phyloP scores from a whole-genome alignment of 2,113 vertebrate species.

The Gambusia holbrooki region DNA sequence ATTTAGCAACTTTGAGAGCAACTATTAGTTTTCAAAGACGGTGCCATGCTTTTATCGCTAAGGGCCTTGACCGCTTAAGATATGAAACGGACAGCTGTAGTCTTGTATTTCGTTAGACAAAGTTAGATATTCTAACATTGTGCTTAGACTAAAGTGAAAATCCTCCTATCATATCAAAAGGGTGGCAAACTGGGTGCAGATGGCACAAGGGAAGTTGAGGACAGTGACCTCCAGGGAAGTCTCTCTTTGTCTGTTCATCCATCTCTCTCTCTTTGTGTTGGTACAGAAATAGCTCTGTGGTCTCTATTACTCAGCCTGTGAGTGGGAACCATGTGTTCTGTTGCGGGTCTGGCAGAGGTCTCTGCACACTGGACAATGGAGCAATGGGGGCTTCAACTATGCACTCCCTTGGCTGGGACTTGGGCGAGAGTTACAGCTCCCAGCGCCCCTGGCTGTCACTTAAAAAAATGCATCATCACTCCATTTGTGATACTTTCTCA shows the following conservation, averaged over 20 bases:
- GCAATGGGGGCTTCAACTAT: constrained; percentile 50
- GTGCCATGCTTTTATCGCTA: no score
- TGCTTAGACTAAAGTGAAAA: constrained; percentile 8
- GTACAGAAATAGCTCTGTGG: constrained; percentile 67
- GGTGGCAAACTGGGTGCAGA: constrained; percentile 1
- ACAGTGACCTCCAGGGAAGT: constrained; percentile 39
- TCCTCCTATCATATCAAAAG: constrained; percentile 4
- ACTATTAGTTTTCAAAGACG: no score
- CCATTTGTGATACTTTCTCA: constrained; percentile 21
- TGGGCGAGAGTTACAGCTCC: background rate
- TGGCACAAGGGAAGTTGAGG: constrained; percentile 21
- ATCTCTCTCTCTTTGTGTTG: constrained; percentile 37
- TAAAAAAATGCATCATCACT: constrained; percentile 36
- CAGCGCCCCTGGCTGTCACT: constrained; percentile 10
- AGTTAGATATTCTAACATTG: background rate
- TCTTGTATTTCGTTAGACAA: background rate
- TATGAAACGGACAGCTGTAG: no score
- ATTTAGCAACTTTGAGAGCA: no score
- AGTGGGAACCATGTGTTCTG: constrained; percentile 66
- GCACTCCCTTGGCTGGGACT: constrained; percentile 15
- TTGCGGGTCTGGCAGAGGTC: constrained; percentile 62
- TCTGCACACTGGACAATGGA: constrained; percentile 55
- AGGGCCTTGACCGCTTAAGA: no score
- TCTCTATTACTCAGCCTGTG: constrained; percentile 58
- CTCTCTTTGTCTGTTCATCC: constrained; percentile 38